Percentiles rank a stretch among this genome's conserved stretches.
Evolutionary conservation across 2,888 invertebrate genomes (phyloP).

Genomic region (Blastobasis adustella): DNA sequence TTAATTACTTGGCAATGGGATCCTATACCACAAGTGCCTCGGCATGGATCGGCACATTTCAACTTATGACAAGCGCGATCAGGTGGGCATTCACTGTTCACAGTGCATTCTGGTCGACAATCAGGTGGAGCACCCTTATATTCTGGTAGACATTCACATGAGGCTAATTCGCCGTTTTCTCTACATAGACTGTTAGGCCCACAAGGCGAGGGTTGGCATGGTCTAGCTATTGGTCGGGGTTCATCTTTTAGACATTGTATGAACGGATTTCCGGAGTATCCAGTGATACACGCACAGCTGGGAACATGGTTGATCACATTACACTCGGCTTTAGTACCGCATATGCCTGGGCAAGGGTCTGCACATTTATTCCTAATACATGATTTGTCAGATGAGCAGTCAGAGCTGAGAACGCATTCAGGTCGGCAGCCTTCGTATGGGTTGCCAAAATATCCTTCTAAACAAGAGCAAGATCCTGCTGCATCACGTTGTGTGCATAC

Average conservation of each 20-base stretch:
- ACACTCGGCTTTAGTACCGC: constrained; percentile 89
- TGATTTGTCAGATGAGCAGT: constrained; percentile 87
- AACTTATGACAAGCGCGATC: constrained; percentile 85
- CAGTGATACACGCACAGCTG: constrained; percentile 85
- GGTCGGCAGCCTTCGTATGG: constrained; percentile 91
- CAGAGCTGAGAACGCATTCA: constrained; percentile 90
- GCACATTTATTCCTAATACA: constrained; percentile 89
- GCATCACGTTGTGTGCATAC: constrained; percentile 84
- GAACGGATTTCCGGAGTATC: constrained; percentile 84
- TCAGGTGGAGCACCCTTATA: constrained; percentile 82
- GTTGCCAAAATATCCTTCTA: constrained; percentile 88
- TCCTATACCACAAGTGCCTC: constrained; percentile 81
- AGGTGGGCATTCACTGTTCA: constrained; percentile 84
- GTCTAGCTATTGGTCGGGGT: constrained; percentile 60
- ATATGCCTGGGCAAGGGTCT: constrained; percentile 90
- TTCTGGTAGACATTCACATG: constrained; percentile 81
- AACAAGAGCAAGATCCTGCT: constrained; percentile 86
- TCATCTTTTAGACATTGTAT: constrained; percentile 49
- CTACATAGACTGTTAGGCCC: constrained; percentile 86
- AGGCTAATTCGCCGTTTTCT: constrained; percentile 81
- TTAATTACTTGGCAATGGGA: constrained; percentile 85
- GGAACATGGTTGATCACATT: constrained; percentile 90
- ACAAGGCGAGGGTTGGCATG: constrained; percentile 85
- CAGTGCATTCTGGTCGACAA: constrained; percentile 85
- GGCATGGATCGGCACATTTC: constrained; percentile 87